These are phyloP conservation scores for Cryptus armator DNA, from an alignment of 2,888 invertebrate species.

Conservation along the genomic window DNA sequence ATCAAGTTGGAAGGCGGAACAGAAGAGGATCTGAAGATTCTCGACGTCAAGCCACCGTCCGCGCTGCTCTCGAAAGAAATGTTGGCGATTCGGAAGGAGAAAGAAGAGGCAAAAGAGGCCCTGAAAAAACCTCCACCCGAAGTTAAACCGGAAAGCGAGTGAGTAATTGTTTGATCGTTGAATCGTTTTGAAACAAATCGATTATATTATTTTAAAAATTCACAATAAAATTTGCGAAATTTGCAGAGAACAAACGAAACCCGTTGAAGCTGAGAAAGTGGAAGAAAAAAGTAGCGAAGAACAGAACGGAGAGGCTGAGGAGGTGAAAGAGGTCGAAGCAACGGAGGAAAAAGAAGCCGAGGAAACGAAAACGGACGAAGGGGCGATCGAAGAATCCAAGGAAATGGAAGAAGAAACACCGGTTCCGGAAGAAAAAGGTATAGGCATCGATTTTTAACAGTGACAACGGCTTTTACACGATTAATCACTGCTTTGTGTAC, in stretches of 20 bases:
- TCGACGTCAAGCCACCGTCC: constrained; percentile 88
- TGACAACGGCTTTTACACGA: neutral
- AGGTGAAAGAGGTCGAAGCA: constrained; percentile 79
- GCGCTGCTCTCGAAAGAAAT: constrained; percentile 74
- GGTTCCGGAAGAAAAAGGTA: constrained; percentile 76
- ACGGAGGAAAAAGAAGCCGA: constrained; percentile 72
- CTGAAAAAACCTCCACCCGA: constrained; percentile 73
- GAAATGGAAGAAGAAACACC: constrained; percentile 81
- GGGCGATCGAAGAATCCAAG: constrained; percentile 78
- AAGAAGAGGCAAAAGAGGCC: constrained; percentile 71
- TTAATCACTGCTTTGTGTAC: neutral
- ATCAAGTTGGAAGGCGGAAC: constrained; percentile 98
- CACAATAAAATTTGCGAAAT: neutral
- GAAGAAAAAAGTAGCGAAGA: constrained; percentile 75
- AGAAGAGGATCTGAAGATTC: constrained; percentile 93
- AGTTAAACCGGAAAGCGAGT: constrained; percentile 76
- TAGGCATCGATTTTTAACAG: neutral
- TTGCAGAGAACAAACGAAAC: constrained; percentile 67
- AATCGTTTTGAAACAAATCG: neutral
- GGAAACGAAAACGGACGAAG: constrained; percentile 71
- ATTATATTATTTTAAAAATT: neutral
- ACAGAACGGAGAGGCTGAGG: constrained; percentile 78
- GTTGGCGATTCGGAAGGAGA: constrained; percentile 73
- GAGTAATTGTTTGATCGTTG: constrained; percentile 47
- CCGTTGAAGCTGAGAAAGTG: constrained; percentile 44